Evolutionary conservation across 2,888 invertebrate species (phyloP).

Genomic region (Brachyptera putata): DNA sequence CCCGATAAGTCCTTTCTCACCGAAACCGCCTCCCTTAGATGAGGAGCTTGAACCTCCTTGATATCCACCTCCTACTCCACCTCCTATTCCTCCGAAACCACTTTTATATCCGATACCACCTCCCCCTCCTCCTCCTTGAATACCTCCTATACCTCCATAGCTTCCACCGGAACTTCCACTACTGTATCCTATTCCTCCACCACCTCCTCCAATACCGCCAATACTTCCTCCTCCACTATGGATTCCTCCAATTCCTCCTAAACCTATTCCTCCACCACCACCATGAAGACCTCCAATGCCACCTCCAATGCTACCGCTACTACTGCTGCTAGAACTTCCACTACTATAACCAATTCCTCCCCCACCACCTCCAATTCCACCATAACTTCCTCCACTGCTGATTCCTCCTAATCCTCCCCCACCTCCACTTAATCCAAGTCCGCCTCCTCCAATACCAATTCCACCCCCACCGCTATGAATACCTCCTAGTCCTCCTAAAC

Average conservation of each 20-base stretch:
- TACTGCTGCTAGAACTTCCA: not conserved
- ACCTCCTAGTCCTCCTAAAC: not conserved
- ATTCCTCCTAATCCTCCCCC: not conserved
- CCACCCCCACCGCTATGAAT: not conserved
- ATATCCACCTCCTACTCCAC: not conserved
- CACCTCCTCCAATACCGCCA: not conserved
- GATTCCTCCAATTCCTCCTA: not conserved
- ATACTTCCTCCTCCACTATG: not conserved
- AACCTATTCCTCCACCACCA: not conserved
- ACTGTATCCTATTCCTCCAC: not conserved
- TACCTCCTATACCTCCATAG: not conserved
- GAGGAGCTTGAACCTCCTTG: not conserved
- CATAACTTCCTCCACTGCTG: not conserved
- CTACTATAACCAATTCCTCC: slow-evolving; percentile 5
- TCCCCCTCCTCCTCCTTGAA: not conserved
- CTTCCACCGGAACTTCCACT: not conserved
- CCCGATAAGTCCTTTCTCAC: not conserved
- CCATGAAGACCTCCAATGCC: not conserved
- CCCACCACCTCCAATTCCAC: not conserved
- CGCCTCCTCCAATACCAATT: not conserved
- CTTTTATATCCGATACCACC: not conserved
- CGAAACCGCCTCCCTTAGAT: not conserved
- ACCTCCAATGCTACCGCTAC: not conserved
- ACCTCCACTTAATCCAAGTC: not conserved
- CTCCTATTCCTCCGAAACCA: not conserved